Evolutionary conservation across 2,888 invertebrate species (phyloP).

Genomic region (Limnephilus rhombicus): DNA sequence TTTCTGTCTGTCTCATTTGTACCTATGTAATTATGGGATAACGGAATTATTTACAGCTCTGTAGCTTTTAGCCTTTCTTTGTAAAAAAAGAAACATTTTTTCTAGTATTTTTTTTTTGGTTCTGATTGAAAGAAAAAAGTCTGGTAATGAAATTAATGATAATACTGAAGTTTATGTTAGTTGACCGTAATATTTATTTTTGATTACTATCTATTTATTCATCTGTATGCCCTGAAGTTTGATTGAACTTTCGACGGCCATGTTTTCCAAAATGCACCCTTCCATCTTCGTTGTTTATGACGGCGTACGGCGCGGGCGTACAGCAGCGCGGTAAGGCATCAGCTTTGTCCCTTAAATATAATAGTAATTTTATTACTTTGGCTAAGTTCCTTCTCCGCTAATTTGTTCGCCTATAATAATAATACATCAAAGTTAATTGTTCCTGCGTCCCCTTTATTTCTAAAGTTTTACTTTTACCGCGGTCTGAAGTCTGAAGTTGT

Average conservation of each 20-base stretch:
- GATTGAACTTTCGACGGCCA: not conserved
- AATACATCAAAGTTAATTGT: constrained; percentile 45
- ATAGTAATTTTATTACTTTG: constrained; percentile 22
- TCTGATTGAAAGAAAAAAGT: too few relatives aligned
- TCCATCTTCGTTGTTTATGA: not conserved
- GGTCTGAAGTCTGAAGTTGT: not conserved
- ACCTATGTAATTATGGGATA: too few relatives aligned
- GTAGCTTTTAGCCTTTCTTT: too few relatives aligned
- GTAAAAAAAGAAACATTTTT: too few relatives aligned
- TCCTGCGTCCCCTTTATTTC: constrained; percentile 26
- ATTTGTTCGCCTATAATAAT: constrained; percentile 38
- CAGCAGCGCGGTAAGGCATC: not conserved
- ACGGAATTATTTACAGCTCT: too few relatives aligned
- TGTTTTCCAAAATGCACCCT: not conserved
- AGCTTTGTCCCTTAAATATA: constrained; percentile 30
- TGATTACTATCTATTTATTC: too few relatives aligned
- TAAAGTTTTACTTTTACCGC: constrained; percentile 41
- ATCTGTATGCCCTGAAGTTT: not conserved
- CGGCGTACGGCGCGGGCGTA: not conserved
- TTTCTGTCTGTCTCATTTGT: too few relatives aligned
- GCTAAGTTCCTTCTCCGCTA: constrained; percentile 26
- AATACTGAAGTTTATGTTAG: too few relatives aligned
- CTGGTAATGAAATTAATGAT: too few relatives aligned
- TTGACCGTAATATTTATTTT: too few relatives aligned
- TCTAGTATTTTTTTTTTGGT: too few relatives aligned